Percentiles rank a stretch among this genome's conserved stretches.
Evolutionary conservation across 2,888 invertebrate genomes (phyloP).

Genomic region (Linyphia triangularis): DNA sequence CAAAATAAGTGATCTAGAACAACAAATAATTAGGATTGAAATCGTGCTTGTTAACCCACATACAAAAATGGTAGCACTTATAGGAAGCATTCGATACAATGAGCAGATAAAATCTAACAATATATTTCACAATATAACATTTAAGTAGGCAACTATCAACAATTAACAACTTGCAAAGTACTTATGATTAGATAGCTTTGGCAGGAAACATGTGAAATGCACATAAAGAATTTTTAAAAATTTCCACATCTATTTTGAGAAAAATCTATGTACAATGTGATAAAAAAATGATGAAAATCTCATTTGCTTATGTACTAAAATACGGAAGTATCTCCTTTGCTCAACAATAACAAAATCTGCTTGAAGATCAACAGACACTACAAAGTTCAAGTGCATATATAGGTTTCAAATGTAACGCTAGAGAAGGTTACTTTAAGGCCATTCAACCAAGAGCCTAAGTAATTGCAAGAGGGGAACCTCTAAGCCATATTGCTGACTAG

Average conservation of each 20-base stretch:
- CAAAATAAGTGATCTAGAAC: neutral
- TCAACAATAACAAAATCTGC: slow-evolving; percentile 71
- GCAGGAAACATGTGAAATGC: slow-evolving; percentile 65
- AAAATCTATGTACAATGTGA: slow-evolving; percentile 67
- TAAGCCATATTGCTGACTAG: slow-evolving; percentile 65
- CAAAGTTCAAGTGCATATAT: slow-evolving; percentile 65
- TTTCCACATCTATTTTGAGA: slow-evolving; percentile 42
- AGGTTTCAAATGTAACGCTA: slow-evolving; percentile 62
- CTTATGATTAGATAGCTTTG: slow-evolving; percentile 59
- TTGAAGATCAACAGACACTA: slow-evolving; percentile 69
- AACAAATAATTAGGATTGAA: neutral
- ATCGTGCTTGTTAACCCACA: neutral
- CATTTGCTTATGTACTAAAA: slow-evolving; percentile 67
- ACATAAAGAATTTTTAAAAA: slow-evolving; percentile 44
- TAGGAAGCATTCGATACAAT: neutral
- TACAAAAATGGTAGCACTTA: neutral
- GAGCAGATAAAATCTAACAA: slow-evolving; percentile 20
- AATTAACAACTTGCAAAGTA: slow-evolving; percentile 57
- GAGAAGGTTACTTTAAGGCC: slow-evolving; percentile 58
- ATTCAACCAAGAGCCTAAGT: slow-evolving; percentile 9
- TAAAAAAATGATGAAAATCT: slow-evolving; percentile 48
- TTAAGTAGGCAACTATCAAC: slow-evolving; percentile 57
- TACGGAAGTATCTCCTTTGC: slow-evolving; percentile 62
- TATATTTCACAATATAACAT: neutral
- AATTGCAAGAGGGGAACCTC: slow-evolving; percentile 1